A percentile compares a stretch with the other conserved stretches of the same genome.
phyloP scores from a whole-genome alignment of 2,113 vertebrate genomes.

The Pelecanus crispus region DNA sequence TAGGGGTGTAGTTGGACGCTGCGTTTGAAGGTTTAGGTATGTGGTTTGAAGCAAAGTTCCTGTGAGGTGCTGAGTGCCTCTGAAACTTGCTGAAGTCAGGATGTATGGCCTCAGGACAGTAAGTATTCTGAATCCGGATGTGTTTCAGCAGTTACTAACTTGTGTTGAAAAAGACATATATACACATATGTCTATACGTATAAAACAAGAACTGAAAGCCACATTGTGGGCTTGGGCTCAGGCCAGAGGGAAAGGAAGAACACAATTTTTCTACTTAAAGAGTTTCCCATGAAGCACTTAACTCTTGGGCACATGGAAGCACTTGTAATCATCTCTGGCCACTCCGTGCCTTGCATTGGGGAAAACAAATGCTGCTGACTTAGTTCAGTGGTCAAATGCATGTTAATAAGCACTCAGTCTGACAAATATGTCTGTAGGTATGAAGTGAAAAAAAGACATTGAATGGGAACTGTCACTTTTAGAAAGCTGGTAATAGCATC shows the following conservation, averaged over 20 bases:
- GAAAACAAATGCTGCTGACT: not conserved
- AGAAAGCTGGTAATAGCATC: not conserved
- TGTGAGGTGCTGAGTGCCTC: not conserved
- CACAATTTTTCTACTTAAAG: not conserved
- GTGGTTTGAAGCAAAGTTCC: not conserved
- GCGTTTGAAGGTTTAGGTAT: not conserved
- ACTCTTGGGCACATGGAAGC: not conserved
- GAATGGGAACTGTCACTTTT: not conserved
- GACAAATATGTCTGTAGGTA: not conserved
- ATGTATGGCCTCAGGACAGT: not conserved
- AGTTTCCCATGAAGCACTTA: not conserved
- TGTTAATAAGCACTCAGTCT: not conserved
- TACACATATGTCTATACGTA: not conserved
- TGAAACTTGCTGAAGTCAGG: not conserved
- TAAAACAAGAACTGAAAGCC: not conserved
- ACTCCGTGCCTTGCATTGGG: not conserved
- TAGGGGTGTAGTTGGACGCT: not conserved
- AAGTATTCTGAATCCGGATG: not conserved
- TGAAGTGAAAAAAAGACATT: not conserved
- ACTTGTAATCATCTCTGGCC: not conserved
- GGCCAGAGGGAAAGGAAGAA: not conserved
- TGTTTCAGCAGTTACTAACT: not conserved
- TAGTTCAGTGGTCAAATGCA: not conserved
- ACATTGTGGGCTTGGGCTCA: not conserved
- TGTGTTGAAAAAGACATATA: not conserved